A percentile compares a stretch with the other conserved stretches of the same genome.
Conservation (phyloP, 2,888 invertebrate species). For the Oegoconia quadripuncta region DNA sequence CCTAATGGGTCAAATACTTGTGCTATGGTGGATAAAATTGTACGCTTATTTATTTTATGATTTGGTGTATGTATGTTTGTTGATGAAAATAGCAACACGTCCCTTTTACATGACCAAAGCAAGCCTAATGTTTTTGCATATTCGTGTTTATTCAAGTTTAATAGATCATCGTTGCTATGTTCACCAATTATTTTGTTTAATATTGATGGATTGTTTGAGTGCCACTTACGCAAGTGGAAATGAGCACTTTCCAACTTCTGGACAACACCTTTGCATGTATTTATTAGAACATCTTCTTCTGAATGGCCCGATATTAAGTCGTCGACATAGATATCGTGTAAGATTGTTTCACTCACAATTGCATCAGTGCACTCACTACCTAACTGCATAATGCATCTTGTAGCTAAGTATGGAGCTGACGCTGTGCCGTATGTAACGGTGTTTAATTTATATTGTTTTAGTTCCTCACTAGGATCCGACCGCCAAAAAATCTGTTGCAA, state of each 20-base stretch:
- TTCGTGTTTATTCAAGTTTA: background rate
- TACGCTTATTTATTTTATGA: constrained; percentile 15
- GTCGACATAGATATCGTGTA: constrained; percentile 26
- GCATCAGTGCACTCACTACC: constrained; percentile 16
- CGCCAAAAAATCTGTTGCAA: constrained; percentile 21
- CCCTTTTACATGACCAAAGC: constrained; percentile 18
- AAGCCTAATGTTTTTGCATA: background rate
- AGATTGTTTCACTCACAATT: constrained; percentile 19
- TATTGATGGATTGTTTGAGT: constrained; percentile 18
- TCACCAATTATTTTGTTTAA: too few relatives aligned
- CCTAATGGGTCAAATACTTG: constrained; percentile 22
- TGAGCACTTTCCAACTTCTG: constrained; percentile 13
- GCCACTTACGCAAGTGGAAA: constrained; percentile 21
- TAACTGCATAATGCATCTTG: constrained; percentile 19
- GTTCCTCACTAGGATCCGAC: constrained; percentile 7
- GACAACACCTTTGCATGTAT: too few relatives aligned
- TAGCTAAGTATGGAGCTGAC: constrained; percentile 22
- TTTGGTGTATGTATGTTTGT: constrained; percentile 2
- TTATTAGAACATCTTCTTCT: too few relatives aligned
- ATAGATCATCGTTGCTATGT: background rate
- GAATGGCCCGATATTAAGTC: too few relatives aligned
- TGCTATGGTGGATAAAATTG: constrained; percentile 14
- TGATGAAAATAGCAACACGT: constrained; percentile 18
- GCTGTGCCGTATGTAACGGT: too few relatives aligned
- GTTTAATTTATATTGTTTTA: constrained; percentile 15